Evolutionary conservation across 2,888 invertebrate genomes (phyloP).

Genomic region (Eumerus sabulonum): DNA sequence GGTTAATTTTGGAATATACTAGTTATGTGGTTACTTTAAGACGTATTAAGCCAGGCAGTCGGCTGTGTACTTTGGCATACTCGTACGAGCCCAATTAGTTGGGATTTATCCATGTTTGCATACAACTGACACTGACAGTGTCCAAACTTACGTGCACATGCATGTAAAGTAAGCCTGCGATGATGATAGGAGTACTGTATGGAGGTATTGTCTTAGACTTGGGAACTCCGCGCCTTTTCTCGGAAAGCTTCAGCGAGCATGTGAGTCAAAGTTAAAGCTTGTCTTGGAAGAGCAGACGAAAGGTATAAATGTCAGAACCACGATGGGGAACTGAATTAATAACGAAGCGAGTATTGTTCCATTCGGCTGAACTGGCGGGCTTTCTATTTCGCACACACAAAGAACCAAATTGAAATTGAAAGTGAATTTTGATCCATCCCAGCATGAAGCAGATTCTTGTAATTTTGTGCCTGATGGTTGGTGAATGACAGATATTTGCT

Average conservation of each 20-base stretch:
- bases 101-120: conserved; percentile 54
- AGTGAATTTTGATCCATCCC: conserved; percentile 23
- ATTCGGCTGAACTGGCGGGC: conserved; percentile 44
- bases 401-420: conserved; percentile 4
- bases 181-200: conserved; percentile 19
- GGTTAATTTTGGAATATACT: conserved; percentile 43
- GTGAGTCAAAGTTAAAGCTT: conserved; percentile 33
- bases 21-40: background rate
- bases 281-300: conserved; percentile 37
- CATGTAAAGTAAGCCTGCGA: background rate
- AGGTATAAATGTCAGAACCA: conserved; percentile 70
- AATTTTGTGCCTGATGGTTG: conserved; percentile 45
- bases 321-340: conserved; percentile 68
- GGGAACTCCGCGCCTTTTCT: conserved; percentile 25
- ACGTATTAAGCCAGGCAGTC: conserved; percentile 54
- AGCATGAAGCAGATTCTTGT: conserved; percentile 31
- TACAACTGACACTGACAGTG: conserved; percentile 33
- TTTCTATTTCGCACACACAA: conserved; percentile 19
- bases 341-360: conserved; percentile 68
- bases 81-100: conserved; percentile 33
- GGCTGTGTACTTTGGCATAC: conserved; percentile 41
- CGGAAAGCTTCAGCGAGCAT: conserved; percentile 48
- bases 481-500: conserved; percentile 12
- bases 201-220: conserved; percentile 26
- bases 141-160: background rate